These are phyloP conservation scores for Bombus ignitus DNA, from an alignment of 1,140 invertebrate genomes.

Conservation along the genomic window DNA sequence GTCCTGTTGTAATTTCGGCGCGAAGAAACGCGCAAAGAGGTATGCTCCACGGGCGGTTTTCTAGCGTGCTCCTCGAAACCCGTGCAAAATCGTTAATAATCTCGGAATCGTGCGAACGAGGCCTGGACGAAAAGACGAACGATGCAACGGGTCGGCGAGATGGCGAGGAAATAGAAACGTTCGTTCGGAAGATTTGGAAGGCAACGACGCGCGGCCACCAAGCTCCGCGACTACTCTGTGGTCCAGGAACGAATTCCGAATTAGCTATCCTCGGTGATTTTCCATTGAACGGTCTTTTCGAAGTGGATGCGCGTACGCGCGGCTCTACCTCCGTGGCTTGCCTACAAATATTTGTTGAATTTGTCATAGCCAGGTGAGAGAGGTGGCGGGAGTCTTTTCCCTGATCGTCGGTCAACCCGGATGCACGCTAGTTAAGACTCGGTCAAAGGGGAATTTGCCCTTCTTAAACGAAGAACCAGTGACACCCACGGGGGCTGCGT, in stretches of 20 bases:
- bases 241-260: conserved; percentile 60
- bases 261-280: conserved; percentile 64
- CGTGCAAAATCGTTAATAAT: conserved; percentile 59
- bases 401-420: conserved; percentile 44
- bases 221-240: background rate
- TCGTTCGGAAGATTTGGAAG: background rate
- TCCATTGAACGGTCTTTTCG: conserved; percentile 53
- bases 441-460: conserved; percentile 59
- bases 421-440: conserved; percentile 66
- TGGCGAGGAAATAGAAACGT: conserved; percentile 5
- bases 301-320: conserved; percentile 20
- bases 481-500: conserved; percentile 27
- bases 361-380: conserved; percentile 71
- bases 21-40: conserved; percentile 46
- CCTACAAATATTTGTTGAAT: conserved; percentile 57
- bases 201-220: background rate
- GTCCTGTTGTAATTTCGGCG: conserved; percentile 57
- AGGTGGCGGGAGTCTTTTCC: conserved; percentile 8
- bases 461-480: conserved; percentile 47
- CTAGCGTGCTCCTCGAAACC: conserved; percentile 1
- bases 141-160: background rate
- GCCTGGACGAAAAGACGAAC: background rate
- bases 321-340: conserved; percentile 34
- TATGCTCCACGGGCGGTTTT: conserved; percentile 45
- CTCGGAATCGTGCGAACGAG: background rate